Evolutionary conservation across 1,140 invertebrate species (phyloP).

Genomic region (Lordiphosa mommai): DNA sequence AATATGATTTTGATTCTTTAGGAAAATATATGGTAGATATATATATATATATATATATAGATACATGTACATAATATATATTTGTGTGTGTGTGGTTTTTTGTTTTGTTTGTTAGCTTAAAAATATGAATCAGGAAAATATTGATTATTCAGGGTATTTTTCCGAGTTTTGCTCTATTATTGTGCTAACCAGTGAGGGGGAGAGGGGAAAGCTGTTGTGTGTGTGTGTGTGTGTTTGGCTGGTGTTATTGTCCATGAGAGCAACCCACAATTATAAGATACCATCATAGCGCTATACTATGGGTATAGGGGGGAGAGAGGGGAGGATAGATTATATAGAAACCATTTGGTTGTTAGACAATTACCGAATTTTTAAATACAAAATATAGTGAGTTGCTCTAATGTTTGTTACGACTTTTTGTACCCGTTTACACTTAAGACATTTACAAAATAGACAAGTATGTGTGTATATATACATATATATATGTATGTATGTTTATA

Average conservation of each 20-base stretch:
- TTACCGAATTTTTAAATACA: background rate
- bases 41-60: constrained; percentile 34
- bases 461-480: constrained; percentile 20
- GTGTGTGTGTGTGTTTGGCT: background rate
- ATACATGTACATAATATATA: constrained; percentile 19
- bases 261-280: background rate
- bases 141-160: constrained; percentile 22
- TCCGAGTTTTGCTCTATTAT: constrained; percentile 21
- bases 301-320: too few species aligned
- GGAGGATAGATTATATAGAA: background rate
- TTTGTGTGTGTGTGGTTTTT: too few species aligned
- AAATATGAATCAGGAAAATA: constrained; percentile 36
- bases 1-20: constrained; percentile 40
- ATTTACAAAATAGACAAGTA: constrained; percentile 56
- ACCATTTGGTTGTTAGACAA: constrained; percentile 2
- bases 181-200: constrained; percentile 21
- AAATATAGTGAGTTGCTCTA: constrained; percentile 2
- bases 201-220: background rate
- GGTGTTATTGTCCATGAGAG: constrained; percentile 15
- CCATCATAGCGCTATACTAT: too few species aligned
- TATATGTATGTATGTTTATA: constrained; percentile 32
- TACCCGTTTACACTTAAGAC: constrained; percentile 40
- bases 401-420: background rate
- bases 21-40: constrained; percentile 45
- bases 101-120: too few species aligned